Base-by-base conservation (phyloP, 2,888 invertebrate genomes). In the Pheosia tremula region DNA sequence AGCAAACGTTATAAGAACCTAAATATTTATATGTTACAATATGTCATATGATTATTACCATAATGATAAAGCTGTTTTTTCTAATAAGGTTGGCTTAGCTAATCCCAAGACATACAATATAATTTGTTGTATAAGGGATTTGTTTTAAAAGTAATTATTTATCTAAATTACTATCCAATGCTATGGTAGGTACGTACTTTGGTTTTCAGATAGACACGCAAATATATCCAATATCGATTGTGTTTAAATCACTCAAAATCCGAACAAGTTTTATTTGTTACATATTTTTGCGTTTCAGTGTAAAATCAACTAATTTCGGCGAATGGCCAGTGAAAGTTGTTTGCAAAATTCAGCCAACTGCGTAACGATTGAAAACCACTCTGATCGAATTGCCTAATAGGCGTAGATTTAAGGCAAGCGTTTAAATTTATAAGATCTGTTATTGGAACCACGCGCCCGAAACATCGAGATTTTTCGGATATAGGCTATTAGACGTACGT, bases 401-500 rank as follows among this genome's bases (percentile, higher is more conserved):
- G 47, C 47, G 47, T 47, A 11, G 47, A n/a, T 11, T n/a, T 47
- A 2, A 11, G 47, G 5, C n/a, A 11, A 4, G 47, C n/a, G 3
- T 45, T 47, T 47, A 9, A 8, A 3, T 43, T 9, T 43, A 43
- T 24, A 50, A 24, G 50, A 50, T 50, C 24, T 9, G 24, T 50
- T 24, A 58, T 45, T 62, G 61, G 56, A 36, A 67, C 64, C 62
- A 58, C 66, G 64, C 66, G 63, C 50, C 47, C 56, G 24, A 63
- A 53, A 67, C 66, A 53, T 52, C 58, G 55, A 52, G 56, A 13
- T 43, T 62, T 71, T 67, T 68, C 63, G 68, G 72, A 72, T 77
- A 74, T 81, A 74, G 80, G 80, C 81, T 80, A 81, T 86, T 85
- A 87, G 73, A 71, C 63, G 74, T 83, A 88, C 88, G 87, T 88